Percentiles rank a stretch among this genome's conserved stretches.
Conservation (phyloP, 1,140 invertebrate genomes). For the Scaptomyza graminum region DNA sequence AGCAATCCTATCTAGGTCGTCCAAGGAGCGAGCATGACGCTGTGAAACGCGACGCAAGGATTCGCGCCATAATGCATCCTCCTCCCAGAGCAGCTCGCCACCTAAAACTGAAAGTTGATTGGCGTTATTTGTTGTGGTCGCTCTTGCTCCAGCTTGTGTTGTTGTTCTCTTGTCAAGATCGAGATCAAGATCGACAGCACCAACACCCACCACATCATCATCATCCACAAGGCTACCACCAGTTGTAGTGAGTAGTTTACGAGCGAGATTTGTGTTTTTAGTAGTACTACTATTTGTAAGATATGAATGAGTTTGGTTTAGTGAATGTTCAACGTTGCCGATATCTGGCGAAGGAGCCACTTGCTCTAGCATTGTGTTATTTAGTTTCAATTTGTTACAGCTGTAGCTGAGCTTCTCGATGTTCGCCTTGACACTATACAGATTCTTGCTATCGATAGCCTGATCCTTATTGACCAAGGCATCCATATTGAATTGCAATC, state of each 20-base stretch:
- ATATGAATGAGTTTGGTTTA: constrained; percentile 70
- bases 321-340: constrained; percentile 19
- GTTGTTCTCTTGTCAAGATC: constrained; percentile 15
- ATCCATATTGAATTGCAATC: constrained; percentile 84
- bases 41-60: constrained; percentile 90
- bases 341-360: constrained; percentile 18
- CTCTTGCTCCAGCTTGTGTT: constrained; percentile 8
- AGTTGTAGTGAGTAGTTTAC: constrained; percentile 52
- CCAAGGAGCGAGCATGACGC: constrained; percentile 91
- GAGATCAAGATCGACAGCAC: constrained; percentile 20
- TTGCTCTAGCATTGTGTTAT: constrained; percentile 38
- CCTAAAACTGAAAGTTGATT: constrained; percentile 78
- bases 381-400: constrained; percentile 65
- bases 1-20: constrained; percentile 88
- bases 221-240: constrained; percentile 64
- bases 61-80: constrained; percentile 92
- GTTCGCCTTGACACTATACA: constrained; percentile 88
- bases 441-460: constrained; percentile 90
- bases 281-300: constrained; percentile 61
- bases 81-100: constrained; percentile 91
- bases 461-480: constrained; percentile 88
- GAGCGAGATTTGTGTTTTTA: constrained; percentile 71
- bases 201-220: constrained; percentile 35
- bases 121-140: constrained; percentile 55
- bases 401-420: constrained; percentile 77